phyloP scores from a whole-genome alignment of 1,140 invertebrate genomes.

The Neuroterus valhalla region DNA sequence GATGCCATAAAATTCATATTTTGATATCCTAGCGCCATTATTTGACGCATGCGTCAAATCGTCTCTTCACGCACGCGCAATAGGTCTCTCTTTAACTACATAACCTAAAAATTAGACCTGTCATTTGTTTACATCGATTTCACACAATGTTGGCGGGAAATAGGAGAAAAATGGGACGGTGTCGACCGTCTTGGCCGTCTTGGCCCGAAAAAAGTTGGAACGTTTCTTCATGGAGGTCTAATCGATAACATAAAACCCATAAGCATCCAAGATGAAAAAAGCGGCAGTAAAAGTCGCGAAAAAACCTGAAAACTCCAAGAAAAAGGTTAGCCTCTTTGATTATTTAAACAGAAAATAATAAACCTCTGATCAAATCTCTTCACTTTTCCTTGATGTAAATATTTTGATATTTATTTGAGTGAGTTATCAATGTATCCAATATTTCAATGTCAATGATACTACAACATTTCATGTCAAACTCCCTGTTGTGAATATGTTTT shows the following conservation, averaged over 20 bases:
- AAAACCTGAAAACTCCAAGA: neutral
- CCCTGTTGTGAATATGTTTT: neutral
- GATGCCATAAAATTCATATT: no score
- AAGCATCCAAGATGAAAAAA: slow-evolving; percentile 14
- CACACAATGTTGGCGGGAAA: slow-evolving; percentile 15
- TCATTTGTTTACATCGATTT: neutral
- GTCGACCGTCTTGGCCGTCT: neutral
- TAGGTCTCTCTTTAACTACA: neutral
- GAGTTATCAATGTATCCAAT: neutral
- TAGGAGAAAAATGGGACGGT: neutral
- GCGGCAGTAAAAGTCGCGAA: neutral
- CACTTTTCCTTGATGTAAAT: neutral
- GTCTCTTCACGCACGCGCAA: neutral
- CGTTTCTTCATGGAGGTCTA: neutral
- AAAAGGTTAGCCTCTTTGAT: neutral
- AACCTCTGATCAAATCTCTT: neutral
- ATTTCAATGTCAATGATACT: neutral
- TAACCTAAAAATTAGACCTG: neutral
- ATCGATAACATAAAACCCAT: neutral
- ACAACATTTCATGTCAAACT: neutral
- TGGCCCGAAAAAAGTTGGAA: neutral
- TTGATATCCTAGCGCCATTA: no score
- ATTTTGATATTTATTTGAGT: neutral
- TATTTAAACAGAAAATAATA: neutral
- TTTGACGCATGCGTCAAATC: neutral